These are phyloP conservation scores for Etheostoma nigrum DNA, from an alignment of 2,797 vertebrate species.

Conservation along the genomic window DNA sequence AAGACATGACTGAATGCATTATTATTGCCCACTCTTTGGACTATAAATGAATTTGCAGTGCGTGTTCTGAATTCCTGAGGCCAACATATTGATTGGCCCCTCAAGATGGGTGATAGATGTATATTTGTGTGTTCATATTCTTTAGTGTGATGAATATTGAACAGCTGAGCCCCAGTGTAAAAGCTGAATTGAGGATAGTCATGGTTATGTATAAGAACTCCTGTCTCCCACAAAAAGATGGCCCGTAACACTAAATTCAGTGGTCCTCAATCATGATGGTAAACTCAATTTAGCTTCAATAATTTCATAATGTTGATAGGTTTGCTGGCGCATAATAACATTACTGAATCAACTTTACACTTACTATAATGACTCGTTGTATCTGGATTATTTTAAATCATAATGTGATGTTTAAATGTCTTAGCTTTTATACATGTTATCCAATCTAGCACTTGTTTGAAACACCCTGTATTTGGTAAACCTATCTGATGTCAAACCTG, in stretches of 20 bases:
- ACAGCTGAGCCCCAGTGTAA: constrained; percentile 71
- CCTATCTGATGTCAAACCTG: not conserved
- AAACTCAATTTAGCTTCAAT: constrained; percentile 48
- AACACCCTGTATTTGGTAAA: constrained; percentile 12
- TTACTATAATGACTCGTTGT: not conserved
- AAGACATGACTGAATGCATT: constrained; percentile 82
- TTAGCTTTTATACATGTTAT: not conserved
- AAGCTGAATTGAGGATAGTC: constrained; percentile 65
- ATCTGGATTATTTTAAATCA: constrained; percentile 12
- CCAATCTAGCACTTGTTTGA: not conserved
- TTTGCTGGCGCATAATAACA: constrained; percentile 31
- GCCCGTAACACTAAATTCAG: constrained; percentile 61
- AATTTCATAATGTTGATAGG: constrained; percentile 36
- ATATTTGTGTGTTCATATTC: constrained; percentile 86
- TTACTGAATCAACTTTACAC: constrained; percentile 20
- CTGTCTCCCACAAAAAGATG: constrained; percentile 52
- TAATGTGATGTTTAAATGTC: not conserved
- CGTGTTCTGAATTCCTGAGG: constrained; percentile 81
- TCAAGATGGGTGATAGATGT: constrained; percentile 86
- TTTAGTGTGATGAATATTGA: constrained; percentile 85
- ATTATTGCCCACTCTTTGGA: constrained; percentile 81
- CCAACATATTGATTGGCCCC: constrained; percentile 81
- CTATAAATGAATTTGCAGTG: constrained; percentile 84
- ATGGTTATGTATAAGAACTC: constrained; percentile 75
- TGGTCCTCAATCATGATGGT: constrained; percentile 58